A percentile compares a stretch with the other conserved stretches of the same genome.
Evolutionary conservation across 2,113 vertebrate genomes (phyloP).

Genomic region (Cephalopterus ornatus): DNA sequence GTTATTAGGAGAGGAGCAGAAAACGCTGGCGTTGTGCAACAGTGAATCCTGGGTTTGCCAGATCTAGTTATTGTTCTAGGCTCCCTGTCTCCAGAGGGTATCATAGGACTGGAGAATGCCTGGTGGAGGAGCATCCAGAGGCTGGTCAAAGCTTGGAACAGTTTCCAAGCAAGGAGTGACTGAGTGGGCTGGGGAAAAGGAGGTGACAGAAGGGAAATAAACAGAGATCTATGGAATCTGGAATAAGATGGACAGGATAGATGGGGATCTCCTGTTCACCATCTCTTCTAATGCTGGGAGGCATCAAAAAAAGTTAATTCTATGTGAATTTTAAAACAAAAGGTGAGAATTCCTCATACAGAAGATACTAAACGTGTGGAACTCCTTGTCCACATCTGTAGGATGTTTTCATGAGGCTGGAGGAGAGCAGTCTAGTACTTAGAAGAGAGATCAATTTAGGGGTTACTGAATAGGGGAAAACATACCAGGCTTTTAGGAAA

Average conservation of each 20-base stretch:
- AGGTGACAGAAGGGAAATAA: background rate
- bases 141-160: background rate
- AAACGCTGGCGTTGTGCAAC: background rate
- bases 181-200: background rate
- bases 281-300: background rate
- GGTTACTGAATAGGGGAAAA: background rate
- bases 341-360: background rate
- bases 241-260: background rate
- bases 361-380: background rate
- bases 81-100: background rate
- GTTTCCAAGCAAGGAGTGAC: background rate
- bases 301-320: background rate
- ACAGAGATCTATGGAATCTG: background rate
- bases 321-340: background rate
- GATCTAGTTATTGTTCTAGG: background rate
- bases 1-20: background rate
- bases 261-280: background rate
- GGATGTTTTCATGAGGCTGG: background rate
- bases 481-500: background rate
- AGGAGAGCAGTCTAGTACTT: background rate
- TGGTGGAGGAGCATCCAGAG: background rate
- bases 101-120: background rate
- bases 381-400: background rate
- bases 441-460: background rate
- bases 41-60: background rate